Percentiles rank a stretch among this genome's conserved stretches.
These are phyloP conservation scores for Sinocyclocheilus maitianheensis DNA, from an alignment of 2,113 vertebrate species.

Conservation along the genomic window DNA sequence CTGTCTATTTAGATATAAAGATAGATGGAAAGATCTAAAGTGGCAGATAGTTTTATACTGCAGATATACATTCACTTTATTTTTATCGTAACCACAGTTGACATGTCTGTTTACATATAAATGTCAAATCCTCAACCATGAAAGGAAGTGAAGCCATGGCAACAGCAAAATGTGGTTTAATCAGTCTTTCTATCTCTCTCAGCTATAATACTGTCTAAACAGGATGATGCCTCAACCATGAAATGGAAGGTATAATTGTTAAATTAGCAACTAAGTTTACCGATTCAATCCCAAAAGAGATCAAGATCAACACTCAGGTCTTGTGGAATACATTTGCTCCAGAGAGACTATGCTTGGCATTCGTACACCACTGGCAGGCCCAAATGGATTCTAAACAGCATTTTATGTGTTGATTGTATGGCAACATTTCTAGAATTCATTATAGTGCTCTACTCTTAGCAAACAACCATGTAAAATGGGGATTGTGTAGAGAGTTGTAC, in stretches of 20 bases:
- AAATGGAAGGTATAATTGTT: neutral
- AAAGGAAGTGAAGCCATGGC: conserved; percentile 72
- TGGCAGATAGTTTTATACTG: no score
- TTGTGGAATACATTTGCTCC: neutral
- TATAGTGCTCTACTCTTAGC: neutral
- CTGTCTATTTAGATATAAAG: no score
- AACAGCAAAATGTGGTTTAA: conserved; percentile 57
- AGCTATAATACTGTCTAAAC: neutral
- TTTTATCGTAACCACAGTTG: no score
- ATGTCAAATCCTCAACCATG: no score
- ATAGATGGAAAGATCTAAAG: no score
- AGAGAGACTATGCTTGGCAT: neutral
- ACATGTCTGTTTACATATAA: no score
- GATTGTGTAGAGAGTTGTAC: no score
- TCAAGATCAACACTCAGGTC: neutral
- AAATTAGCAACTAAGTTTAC: neutral
- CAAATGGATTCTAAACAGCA: neutral
- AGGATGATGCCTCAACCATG: neutral
- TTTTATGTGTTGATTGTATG: neutral
- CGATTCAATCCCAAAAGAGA: neutral
- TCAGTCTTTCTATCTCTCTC: neutral
- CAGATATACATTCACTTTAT: no score
- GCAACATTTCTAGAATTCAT: neutral
- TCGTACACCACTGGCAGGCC: neutral
- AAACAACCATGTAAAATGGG: no score